Evolutionary conservation across 2,888 invertebrate species (phyloP).

Genomic region (Timema cristinae): DNA sequence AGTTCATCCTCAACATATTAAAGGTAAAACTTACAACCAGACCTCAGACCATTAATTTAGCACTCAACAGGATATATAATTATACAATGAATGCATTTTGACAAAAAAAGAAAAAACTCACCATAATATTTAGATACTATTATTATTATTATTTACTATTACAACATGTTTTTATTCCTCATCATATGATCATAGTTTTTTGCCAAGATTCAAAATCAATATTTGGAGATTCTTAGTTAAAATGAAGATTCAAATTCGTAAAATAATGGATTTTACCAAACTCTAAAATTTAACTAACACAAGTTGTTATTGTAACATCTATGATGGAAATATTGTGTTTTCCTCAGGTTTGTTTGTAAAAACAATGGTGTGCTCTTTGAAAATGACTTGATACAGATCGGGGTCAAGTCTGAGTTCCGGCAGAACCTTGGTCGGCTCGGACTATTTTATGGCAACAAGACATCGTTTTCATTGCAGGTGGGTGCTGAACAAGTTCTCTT

Average conservation of each 20-base stretch:
- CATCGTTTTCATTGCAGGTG: constrained; percentile 70
- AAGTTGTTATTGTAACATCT: constrained; percentile 4
- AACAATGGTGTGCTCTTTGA: constrained; percentile 98
- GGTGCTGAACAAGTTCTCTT: constrained; percentile 19
- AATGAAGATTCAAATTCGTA: too few species aligned
- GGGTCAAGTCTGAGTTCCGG: constrained; percentile 94
- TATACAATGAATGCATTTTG: too few species aligned
- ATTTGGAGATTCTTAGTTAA: not conserved
- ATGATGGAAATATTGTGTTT: not conserved
- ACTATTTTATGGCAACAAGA: constrained; percentile 98
- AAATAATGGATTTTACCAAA: not conserved
- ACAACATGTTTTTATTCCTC: too few species aligned
- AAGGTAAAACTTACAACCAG: too few species aligned
- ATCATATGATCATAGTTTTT: too few species aligned
- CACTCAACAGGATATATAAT: too few species aligned
- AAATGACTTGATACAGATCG: constrained; percentile 96
- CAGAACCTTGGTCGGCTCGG: constrained; percentile 94
- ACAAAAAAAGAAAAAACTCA: too few species aligned
- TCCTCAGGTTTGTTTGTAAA: constrained; percentile 79
- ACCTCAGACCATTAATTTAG: too few species aligned
- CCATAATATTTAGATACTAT: too few species aligned
- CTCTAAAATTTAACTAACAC: constrained; percentile 2
- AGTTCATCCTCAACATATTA: too few species aligned
- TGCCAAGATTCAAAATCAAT: not conserved
- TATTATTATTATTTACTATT: too few species aligned